These are phyloP conservation scores for Myotis pilosus DNA, from an alignment of 2,797 vertebrate species.

Conservation along the genomic window DNA sequence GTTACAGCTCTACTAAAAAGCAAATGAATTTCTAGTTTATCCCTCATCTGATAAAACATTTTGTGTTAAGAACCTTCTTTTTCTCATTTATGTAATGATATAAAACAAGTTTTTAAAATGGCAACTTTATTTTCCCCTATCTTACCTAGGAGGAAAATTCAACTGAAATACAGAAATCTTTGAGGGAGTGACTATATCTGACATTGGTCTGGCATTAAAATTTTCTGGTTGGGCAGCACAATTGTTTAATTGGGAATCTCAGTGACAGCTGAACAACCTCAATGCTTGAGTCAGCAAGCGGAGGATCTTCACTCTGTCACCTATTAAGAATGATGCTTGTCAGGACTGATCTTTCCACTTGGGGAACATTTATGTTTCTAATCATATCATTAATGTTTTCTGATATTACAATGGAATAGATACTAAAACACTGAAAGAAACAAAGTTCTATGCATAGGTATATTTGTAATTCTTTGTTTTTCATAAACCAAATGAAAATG, in stretches of 20 bases:
- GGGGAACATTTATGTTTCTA: constrained; percentile 60
- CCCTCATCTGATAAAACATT: constrained; percentile 4
- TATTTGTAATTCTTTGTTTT: constrained; percentile 79
- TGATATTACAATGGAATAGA: constrained; percentile 58
- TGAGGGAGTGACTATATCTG: constrained; percentile 67
- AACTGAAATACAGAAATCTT: constrained; percentile 47
- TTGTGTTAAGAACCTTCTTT: constrained; percentile 57
- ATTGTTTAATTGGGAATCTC: constrained; percentile 83
- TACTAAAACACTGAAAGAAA: constrained; percentile 52
- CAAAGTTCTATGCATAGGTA: constrained; percentile 58
- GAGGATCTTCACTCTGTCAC: constrained; percentile 77
- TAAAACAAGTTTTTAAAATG: constrained; percentile 58
- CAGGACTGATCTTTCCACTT: constrained; percentile 71
- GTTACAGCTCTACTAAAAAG: constrained; percentile 30
- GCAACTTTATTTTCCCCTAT: background rate
- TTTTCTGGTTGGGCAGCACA: constrained; percentile 88
- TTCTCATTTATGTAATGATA: constrained; percentile 51
- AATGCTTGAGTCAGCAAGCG: constrained; percentile 76
- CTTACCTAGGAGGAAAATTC: constrained; percentile 39
- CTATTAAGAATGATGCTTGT: constrained; percentile 81
- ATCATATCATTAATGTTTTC: constrained; percentile 59
- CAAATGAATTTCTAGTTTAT: constrained; percentile 29
- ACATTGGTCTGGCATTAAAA: constrained; percentile 90
- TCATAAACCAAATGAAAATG: constrained; percentile 75
- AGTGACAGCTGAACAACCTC: constrained; percentile 79